A percentile compares a stretch with the other conserved stretches of the same genome.
These are phyloP conservation scores for Hemicrepidius hirtus DNA, from an alignment of 2,888 invertebrate species.

Conservation along the genomic window DNA sequence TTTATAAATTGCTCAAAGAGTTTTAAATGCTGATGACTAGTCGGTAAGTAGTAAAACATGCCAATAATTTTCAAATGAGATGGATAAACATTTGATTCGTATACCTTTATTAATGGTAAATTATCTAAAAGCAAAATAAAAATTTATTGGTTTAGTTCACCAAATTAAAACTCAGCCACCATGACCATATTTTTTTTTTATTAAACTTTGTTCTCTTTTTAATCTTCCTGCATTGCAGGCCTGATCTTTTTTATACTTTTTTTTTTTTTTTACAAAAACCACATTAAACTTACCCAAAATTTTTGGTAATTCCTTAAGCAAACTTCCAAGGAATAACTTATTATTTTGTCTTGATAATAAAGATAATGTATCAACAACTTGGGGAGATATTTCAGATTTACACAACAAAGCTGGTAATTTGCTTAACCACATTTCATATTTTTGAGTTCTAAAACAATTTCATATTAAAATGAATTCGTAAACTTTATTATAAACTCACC, in stretches of 20 bases:
- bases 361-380: constrained; percentile 76
- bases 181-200: too few relatives aligned
- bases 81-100: constrained; percentile 25
- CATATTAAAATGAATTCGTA: not conserved
- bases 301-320: constrained; percentile 70
- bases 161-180: too few relatives aligned
- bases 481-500: not conserved
- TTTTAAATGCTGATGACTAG: not conserved
- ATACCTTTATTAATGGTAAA: constrained; percentile 17
- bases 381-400: constrained; percentile 72
- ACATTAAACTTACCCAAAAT: constrained; percentile 71
- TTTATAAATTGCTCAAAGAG: constrained; percentile 2
- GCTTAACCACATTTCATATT: constrained; percentile 33
- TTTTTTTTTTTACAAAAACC: too few relatives aligned
- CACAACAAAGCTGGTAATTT: constrained; percentile 70
- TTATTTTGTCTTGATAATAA: constrained; percentile 77
- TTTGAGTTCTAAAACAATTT: constrained; percentile 3
- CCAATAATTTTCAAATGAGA: constrained; percentile 25
- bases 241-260: too few relatives aligned
- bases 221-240: too few relatives aligned
- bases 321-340: constrained; percentile 72
- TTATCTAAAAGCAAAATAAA: constrained; percentile 20
- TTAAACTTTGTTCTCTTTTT: too few relatives aligned
- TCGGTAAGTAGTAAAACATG: constrained; percentile 22
- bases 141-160: too few relatives aligned